A percentile compares a stretch with the other conserved stretches of the same genome.
These are phyloP conservation scores for Melanaphis sacchari DNA, from an alignment of 1,140 invertebrate species.

Conservation along the genomic window DNA sequence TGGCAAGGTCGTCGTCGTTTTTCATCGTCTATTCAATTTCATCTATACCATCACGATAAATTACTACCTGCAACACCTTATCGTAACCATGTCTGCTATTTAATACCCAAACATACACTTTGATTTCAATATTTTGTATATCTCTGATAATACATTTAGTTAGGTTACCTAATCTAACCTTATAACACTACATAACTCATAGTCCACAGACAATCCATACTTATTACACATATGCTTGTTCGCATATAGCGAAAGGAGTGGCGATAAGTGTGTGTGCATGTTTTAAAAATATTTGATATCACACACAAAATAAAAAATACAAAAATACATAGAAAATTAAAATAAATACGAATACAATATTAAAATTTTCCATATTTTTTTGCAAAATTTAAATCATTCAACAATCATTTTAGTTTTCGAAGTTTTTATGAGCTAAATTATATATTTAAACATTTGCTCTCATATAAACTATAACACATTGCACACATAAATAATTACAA, in stretches of 20 bases:
- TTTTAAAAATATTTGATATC: too few relatives aligned
- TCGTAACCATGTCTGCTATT: not conserved
- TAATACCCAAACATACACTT: not conserved
- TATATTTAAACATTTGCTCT: too few relatives aligned
- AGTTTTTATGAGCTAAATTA: too few relatives aligned
- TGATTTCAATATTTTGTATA: conserved; percentile 8
- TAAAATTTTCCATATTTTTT: too few relatives aligned
- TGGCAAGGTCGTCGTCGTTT: not conserved
- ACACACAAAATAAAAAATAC: too few relatives aligned
- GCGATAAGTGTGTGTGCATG: not conserved
- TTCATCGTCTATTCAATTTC: not conserved
- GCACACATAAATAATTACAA: too few relatives aligned
- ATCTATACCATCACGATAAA: not conserved
- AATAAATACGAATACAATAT: not conserved
- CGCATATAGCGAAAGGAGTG: not conserved
- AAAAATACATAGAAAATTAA: not conserved
- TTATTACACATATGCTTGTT: not conserved
- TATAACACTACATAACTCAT: not conserved
- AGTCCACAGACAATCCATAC: not conserved
- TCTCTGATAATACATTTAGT: not conserved
- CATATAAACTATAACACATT: too few relatives aligned
- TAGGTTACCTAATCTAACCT: too few relatives aligned
- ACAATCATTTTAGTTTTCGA: too few relatives aligned
- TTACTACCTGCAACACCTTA: not conserved
- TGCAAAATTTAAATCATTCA: too few relatives aligned